Base-by-base conservation (phyloP, 2,113 vertebrate genomes). In the Spheniscus mendiculus region DNA sequence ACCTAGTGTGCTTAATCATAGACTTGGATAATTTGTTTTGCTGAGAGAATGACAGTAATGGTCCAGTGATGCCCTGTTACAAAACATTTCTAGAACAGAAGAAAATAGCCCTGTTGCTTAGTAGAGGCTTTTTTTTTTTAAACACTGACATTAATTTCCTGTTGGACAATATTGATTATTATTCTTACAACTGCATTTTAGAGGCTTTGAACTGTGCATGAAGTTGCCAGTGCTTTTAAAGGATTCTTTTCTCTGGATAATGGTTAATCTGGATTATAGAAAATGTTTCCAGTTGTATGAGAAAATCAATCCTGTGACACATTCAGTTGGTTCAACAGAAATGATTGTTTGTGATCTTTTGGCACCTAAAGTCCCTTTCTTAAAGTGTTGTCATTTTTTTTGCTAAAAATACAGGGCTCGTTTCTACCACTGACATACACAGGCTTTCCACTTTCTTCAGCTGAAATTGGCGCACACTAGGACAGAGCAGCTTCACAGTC, bases 231-330 rank as follows among this genome's bases (percentile, higher is more conserved):
- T 66, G 38, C 56, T 90, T 94, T 92, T 81, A 89, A 83, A 93
- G 32, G 10, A 66, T 63, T 80, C 25, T 90, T 86, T 93, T 53
- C 45, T 81, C n/a, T 83, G 55, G n/a, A 40, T 63, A 71, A 11
- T 59, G 30, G 18, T 86, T 89, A 78, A 91, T 96, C 69, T 91
- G 86, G 69, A 78, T 95, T 89, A 95, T 23, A 87, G 80, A 83
- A 93, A 91, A 71, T 92, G 59, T 83, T 81, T 84, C 40, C 34
- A 89, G 18, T 52, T 86, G 23, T 63, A 36, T 78, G 80, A 92
- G 88, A 90, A 95, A 90, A 94, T 92, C 83, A 89, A 27, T 93
- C 34, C 26, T 82, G 36, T 89, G 86, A 63, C 65, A 89, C 69
- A 40, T 88, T 83, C 1, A 2, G 53, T 83, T 94, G 66, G 14